Evolutionary conservation across 2,888 invertebrate species (phyloP).

Genomic region (Meteorus cinctellus): DNA sequence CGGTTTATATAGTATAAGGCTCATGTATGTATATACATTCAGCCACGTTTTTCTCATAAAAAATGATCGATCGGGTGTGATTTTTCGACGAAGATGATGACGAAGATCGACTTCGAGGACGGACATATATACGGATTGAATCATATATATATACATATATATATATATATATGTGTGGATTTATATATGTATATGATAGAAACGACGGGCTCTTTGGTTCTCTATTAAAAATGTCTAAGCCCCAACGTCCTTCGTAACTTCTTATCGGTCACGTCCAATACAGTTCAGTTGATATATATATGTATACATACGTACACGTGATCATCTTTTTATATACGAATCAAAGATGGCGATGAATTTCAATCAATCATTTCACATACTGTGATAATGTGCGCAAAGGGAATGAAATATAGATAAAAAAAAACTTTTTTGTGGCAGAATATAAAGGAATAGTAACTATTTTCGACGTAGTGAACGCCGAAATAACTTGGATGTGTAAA

Average conservation of each 20-base stretch:
- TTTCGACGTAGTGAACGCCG: no score
- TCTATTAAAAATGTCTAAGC: constrained; percentile 50
- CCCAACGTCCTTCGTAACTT: constrained; percentile 33
- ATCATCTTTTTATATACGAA: neutral
- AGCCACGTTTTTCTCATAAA: constrained; percentile 58
- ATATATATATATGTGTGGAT: constrained; percentile 14
- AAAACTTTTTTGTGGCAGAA: no score
- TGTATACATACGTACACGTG: constrained; percentile 3
- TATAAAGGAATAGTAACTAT: no score
- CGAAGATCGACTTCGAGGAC: neutral
- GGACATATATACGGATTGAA: neutral
- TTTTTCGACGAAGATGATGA: constrained; percentile 30
- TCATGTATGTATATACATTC: constrained; percentile 47
- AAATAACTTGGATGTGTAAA: no score
- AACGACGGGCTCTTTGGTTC: constrained; percentile 36
- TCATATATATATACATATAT: neutral
- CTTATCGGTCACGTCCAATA: constrained; percentile 31
- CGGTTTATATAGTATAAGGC: constrained; percentile 37
- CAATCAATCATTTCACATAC: neutral
- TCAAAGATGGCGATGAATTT: neutral
- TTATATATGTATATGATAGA: constrained; percentile 9
- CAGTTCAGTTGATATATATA: constrained; percentile 2
- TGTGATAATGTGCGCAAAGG: neutral
- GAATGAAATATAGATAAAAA: no score
- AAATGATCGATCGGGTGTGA: constrained; percentile 60